Percentiles rank a stretch among this genome's conserved stretches.
phyloP scores from a whole-genome alignment of 1,140 invertebrate genomes.

The Helicoverpa armigera region DNA sequence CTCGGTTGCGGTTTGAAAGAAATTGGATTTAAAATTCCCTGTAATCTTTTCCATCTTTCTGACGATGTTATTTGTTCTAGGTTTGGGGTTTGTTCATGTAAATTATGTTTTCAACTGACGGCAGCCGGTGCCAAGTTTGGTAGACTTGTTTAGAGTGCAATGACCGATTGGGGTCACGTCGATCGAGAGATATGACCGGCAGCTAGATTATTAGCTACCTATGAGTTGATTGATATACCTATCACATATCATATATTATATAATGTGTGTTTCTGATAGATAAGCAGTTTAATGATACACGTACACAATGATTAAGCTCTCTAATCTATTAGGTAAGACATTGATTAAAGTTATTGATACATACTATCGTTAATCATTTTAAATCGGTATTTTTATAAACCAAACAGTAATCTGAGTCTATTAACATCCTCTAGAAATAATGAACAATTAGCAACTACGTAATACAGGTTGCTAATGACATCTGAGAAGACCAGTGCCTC shows the following conservation, averaged over 20 bases:
- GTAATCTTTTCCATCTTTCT: slow-evolving; percentile 39
- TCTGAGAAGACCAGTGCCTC: slow-evolving; percentile 32
- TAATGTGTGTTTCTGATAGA: no score
- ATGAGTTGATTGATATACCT: neutral
- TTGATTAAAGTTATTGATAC: neutral
- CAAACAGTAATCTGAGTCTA: neutral
- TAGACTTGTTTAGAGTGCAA: slow-evolving; percentile 1
- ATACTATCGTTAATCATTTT: neutral
- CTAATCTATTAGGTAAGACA: no score
- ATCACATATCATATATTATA: no score
- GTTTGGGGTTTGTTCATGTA: slow-evolving; percentile 5
- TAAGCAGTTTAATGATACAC: no score
- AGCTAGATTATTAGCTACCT: neutral
- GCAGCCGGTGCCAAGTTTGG: neutral
- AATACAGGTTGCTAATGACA: slow-evolving; percentile 39
- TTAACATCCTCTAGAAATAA: neutral
- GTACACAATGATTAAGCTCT: no score
- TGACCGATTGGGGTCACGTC: slow-evolving; percentile 14
- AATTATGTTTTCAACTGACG: slow-evolving; percentile 31
- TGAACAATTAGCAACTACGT: slow-evolving; percentile 26
- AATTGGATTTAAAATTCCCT: slow-evolving; percentile 7
- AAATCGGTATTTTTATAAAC: neutral
- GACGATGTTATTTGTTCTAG: slow-evolving; percentile 25
- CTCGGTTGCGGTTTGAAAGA: neutral
- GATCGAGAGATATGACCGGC: neutral